Evolutionary conservation across 2,888 invertebrate species (phyloP), one percentile per base, ranked within the genome.

Genomic region (Theretra japonica): DNA sequence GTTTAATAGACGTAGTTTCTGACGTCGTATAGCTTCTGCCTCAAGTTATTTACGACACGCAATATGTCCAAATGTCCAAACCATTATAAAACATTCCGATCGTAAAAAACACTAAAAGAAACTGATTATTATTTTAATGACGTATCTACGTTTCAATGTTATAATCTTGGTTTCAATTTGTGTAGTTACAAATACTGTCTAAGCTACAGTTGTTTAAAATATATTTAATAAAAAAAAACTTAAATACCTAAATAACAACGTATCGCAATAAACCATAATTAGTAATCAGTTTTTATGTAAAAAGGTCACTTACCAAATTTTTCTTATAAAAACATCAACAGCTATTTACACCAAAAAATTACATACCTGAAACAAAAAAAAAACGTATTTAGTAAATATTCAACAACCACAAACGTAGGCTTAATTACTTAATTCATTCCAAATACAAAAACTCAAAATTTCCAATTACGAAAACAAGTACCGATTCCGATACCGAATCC

Each of bases 321-420:
- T 4, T 5, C 0, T 62, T 48, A 23, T n/a, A 41, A 25, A 23
- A 23, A 0, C 17, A 23, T 58, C 15, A 58, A 17, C 53, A 53
- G 53, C 53, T 53, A n/a, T 58, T 25, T 58, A 25, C 17, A 15
- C 5, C 17, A 17, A 58, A 58, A 58, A 25, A 15, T 15, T 48
- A 23, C 48, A n/a, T 69, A 69, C 69, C 69, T 69, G 69, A 69
- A 69, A 69, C 28, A 69, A 53, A 53, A 56, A 53, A 48, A 21
- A 15, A 41, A 3, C 8, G 8, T 41, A 41, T 41, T 41, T 25
- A 21, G 4, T 21, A 23, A 19, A 53, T 28, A 21, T n/a, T 69
- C 53, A 30, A 68, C 23, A 53, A 68, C 17, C 53, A n/a, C n/a
- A 53, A n/a, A 5, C 53, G 53, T 53, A n/a, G n/a, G n/a, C n/a